Percentiles rank a stretch among this genome's conserved stretches.
Conservation (phyloP, 2,113 vertebrate species). For the Chloebia gouldiae region DNA sequence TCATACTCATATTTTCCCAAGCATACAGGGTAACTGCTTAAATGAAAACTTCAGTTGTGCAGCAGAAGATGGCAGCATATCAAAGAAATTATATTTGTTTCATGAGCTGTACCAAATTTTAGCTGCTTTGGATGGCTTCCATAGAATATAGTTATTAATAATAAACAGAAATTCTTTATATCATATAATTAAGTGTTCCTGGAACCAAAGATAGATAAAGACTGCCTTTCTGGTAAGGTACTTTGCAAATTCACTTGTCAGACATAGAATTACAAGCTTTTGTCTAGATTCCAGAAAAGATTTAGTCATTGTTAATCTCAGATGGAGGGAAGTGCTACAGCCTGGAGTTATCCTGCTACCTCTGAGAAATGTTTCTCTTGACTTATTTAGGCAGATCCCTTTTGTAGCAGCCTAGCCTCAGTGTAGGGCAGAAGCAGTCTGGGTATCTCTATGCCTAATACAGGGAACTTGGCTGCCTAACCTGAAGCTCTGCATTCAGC, state of each 20-base stretch:
- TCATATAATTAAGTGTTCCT: neutral
- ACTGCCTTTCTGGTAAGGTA: neutral
- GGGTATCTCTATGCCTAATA: neutral
- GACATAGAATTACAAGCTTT: neutral
- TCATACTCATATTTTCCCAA: neutral
- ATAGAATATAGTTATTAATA: neutral
- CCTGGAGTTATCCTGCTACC: neutral
- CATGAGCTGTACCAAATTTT: neutral
- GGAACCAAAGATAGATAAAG: neutral
- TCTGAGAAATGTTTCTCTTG: neutral
- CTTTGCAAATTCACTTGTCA: neutral
- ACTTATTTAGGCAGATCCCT: neutral
- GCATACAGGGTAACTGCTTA: neutral
- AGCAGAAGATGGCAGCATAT: constrained; percentile 61
- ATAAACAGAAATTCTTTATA: neutral
- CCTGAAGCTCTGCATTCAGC: neutral
- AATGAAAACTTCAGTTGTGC: neutral
- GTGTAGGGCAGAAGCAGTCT: neutral
- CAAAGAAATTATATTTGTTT: constrained; percentile 20
- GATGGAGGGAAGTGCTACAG: neutral
- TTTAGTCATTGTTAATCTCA: neutral
- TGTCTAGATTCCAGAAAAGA: neutral
- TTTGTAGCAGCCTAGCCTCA: neutral
- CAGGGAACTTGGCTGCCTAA: neutral
- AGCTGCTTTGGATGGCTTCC: neutral